Evolutionary conservation across 2,888 invertebrate species (phyloP), one percentile per base, ranked within the genome.

Genomic region (Tetheella fluctuosa): DNA sequence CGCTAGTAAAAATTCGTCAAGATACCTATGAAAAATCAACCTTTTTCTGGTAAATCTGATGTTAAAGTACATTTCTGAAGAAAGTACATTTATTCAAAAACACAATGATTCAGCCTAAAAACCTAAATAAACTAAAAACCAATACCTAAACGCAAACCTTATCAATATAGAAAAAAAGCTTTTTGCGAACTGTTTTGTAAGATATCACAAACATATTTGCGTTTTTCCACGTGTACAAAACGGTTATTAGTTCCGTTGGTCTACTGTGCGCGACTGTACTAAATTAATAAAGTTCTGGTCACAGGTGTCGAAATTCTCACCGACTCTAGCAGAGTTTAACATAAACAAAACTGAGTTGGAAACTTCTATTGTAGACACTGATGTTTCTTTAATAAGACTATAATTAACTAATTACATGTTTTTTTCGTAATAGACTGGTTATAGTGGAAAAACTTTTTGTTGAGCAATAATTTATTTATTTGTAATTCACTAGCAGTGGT

Each of bases 281-380:
- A 68, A 73, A 73, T 69, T 69, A 71, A 65, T 66, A 67, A 73
- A 73, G 67, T 67, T 67, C 39, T 23, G 54, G 60, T 30, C 65
- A 34, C 73, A 73, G 69, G 68, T 73, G 73, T 52, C 39, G 59
- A 59, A 62, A 58, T 59, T 72, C 67, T 56, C 69, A 64, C 39
- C 17, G 58, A 58, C 17, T 48, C n/a, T 58, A 60, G 60, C 60
- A 52, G 58, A 68, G 63, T 67, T 70, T 65, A 64, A 60, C 63
- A 65, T 69, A 66, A 71, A 68, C 68, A 67, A 59, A 63, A 60
- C 64, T 54, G 17, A 34, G 30, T 54, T 28, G 17, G 30, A 54
- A 28, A 30, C 54, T 30, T 48, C 34, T 0, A 2, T 34, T 7
- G 17, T 20, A 48, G 48, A 48, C 48, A 20, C 20, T 20, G 2